A percentile compares a stretch with the other conserved stretches of the same genome.
These are phyloP conservation scores for Nannoperca australis DNA, from an alignment of 2,797 vertebrate species.

Conservation along the genomic window DNA sequence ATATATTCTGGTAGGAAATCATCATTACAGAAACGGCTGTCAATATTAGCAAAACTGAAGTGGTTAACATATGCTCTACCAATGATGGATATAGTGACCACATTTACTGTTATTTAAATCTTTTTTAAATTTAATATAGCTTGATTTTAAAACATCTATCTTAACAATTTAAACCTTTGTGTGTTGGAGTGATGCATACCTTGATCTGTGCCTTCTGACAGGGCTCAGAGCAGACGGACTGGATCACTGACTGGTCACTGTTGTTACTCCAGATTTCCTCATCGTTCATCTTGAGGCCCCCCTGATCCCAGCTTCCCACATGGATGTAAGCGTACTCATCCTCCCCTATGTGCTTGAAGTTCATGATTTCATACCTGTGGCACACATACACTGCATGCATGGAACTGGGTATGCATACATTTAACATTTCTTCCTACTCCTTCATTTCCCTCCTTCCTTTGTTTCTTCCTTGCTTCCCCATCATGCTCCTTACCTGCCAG, in stretches of 20 bases:
- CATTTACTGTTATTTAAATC: neutral
- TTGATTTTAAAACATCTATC: conserved; percentile 2
- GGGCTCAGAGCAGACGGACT: conserved; percentile 96
- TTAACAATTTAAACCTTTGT: neutral
- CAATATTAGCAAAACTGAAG: neutral
- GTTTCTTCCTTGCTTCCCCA: neutral
- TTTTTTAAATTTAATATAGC: neutral
- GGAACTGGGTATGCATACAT: neutral
- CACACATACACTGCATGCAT: conserved; percentile 12
- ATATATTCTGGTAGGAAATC: neutral
- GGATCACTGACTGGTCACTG: conserved; percentile 86
- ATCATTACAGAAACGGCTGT: neutral
- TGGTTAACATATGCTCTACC: neutral
- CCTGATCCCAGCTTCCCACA: conserved; percentile 98
- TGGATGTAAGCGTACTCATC: conserved; percentile 96
- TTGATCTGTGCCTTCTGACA: conserved; percentile 98
- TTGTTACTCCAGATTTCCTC: conserved; percentile 96
- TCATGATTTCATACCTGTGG: conserved; percentile 98
- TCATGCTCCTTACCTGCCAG: conserved; percentile 89
- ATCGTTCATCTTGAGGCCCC: conserved; percentile 96
- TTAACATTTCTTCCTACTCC: neutral
- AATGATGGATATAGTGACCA: neutral
- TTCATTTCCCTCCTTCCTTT: neutral
- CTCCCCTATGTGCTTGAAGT: conserved; percentile 94
- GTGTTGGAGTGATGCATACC: conserved; percentile 77